Evolutionary conservation across 2,888 invertebrate genomes (phyloP), one percentile per base, ranked within the genome.

Genomic region (Tenthredo distinguenda): DNA sequence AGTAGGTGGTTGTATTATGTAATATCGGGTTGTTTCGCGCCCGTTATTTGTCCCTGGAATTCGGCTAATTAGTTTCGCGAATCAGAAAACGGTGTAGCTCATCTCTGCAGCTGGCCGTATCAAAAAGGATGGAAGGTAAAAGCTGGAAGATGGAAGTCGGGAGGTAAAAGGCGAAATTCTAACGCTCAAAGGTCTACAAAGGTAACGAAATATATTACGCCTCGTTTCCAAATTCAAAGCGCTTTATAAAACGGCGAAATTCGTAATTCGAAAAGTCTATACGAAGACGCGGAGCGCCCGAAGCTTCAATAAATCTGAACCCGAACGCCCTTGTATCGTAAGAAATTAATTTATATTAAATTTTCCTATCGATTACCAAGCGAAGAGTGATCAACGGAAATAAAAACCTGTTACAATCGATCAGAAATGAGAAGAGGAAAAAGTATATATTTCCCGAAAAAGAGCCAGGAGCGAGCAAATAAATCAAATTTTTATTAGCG

Each of bases 1-100:
- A 37, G 3, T 26, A 62, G 26, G 12, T 47, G 26, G n/a, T 76
- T 40, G 10, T 76, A 74, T n/a, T 74, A 26, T 40, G 74, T 74
- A 74, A 43, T 74, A 76, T 21, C 43, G 76, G n/a, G 47, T 9
- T 47, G 26, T 26, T 40, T 34, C 71, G 37, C 37, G 71, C 62
- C 62, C 62, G 62, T 62, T 71, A 31, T 68, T 34, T n/a, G 21
- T 47, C 43, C 26, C 34, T 34, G 79, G 79, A 79, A 79, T 79
- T 79, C 15, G 50, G 34, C 79, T 79, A 79, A 79, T 79, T 79
- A 79, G 58, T 79, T 79, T 79, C 79, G 15, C 58, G 18, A 79
- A 79, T 79, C 50, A 58, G 21, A 40, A 40, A 40, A 31, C 58
- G 50, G 26, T 55, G n/a, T 31, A n/a, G n/a, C n/a, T 34, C 34